Percentiles rank a stretch among this genome's conserved stretches.
These are phyloP conservation scores for Thripadectes ignobilis DNA, from an alignment of 2,797 vertebrate species.

Conservation along the genomic window DNA sequence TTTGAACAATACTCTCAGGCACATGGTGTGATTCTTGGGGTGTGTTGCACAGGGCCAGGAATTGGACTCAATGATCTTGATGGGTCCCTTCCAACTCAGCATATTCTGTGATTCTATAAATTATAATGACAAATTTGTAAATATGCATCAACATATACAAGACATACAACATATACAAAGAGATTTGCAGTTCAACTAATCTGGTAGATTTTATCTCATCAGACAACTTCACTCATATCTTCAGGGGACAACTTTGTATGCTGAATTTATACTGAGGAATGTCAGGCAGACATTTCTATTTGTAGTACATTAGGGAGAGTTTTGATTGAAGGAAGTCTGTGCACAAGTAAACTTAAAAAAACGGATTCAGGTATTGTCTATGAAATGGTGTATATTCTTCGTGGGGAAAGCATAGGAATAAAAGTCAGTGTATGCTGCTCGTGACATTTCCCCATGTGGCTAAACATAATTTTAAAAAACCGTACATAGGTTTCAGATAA, in stretches of 20 bases:
- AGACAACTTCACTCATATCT: not conserved
- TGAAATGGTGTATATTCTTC: constrained; percentile 4
- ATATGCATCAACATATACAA: not conserved
- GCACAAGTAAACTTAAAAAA: constrained; percentile 26
- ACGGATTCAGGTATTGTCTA: not conserved
- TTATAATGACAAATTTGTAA: not conserved
- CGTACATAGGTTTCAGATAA: not conserved
- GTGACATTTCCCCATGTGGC: not conserved
- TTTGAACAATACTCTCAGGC: not conserved
- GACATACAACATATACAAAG: not conserved
- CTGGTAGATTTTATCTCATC: not conserved
- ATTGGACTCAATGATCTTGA: rapidly evolving
- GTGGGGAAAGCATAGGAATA: constrained; percentile 18
- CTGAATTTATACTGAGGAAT: not conserved
- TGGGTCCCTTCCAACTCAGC: not conserved
- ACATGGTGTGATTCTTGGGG: no score
- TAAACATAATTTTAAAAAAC: not conserved
- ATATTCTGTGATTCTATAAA: not conserved
- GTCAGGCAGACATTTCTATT: not conserved
- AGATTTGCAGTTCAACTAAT: not conserved
- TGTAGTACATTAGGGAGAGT: not conserved
- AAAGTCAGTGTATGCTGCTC: not conserved
- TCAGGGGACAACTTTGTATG: not conserved
- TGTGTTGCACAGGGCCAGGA: no score
- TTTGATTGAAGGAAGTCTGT: constrained; percentile 47